Evolutionary conservation across 2,797 vertebrate species (phyloP).

Genomic region (Notamacropus eugenii): DNA sequence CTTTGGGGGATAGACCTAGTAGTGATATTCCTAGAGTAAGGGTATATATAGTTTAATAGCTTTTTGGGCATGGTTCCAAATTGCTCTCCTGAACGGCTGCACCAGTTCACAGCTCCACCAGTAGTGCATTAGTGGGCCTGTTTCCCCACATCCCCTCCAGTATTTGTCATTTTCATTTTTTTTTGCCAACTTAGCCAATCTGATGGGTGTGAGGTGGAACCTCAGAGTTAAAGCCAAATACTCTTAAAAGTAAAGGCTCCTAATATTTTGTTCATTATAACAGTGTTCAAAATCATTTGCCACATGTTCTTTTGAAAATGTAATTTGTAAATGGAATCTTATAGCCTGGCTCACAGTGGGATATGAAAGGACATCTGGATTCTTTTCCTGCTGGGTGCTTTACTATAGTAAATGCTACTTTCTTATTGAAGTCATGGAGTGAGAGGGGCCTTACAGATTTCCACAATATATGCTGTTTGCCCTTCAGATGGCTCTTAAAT

Average conservation of each 20-base stretch:
- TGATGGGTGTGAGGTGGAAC: neutral
- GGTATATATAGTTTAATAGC: neutral
- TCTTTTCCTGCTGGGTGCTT: conserved; percentile 58
- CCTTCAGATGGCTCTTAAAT: conserved; percentile 52
- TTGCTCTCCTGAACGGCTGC: neutral
- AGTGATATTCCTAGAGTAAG: neutral
- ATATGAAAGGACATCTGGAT: conserved; percentile 65
- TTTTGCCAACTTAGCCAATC: neutral
- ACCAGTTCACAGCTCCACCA: neutral
- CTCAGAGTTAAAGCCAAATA: neutral
- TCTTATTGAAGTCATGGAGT: neutral
- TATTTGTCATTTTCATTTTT: neutral
- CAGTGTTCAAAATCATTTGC: conserved; percentile 69
- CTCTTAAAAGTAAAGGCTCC: conserved; percentile 4
- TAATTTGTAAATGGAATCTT: conserved; percentile 69
- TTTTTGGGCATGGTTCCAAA: neutral
- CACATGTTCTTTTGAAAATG: conserved; percentile 66
- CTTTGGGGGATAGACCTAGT: neutral
- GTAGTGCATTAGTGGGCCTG: neutral
- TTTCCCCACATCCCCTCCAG: neutral
- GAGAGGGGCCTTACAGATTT: conserved; percentile 42
- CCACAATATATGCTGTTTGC: conserved; percentile 17
- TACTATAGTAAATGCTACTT: conserved; percentile 41
- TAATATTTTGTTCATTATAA: conserved; percentile 42
- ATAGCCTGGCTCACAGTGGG: conserved; percentile 56